These are phyloP conservation scores for Theristus sp. DNA, from an alignment of 2,888 invertebrate genomes.

Conservation along the genomic window DNA sequence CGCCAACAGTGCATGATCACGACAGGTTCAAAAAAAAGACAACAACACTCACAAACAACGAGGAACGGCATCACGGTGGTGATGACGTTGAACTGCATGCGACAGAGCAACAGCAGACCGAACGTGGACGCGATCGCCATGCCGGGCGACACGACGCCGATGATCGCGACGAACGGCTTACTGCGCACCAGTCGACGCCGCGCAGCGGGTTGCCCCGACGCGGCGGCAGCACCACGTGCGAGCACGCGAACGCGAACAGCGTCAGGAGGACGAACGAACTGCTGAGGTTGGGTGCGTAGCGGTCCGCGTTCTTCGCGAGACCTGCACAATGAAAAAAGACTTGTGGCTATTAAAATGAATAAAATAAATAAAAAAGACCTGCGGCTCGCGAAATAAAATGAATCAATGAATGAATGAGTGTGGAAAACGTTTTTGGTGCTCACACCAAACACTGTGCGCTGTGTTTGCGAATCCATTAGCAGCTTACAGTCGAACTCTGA, in stretches of 20 bases:
- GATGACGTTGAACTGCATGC: constrained; percentile 77
- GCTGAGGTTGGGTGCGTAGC: constrained; percentile 35
- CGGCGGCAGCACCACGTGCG: constrained; percentile 13
- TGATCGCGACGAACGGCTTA: constrained; percentile 68
- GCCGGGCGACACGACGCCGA: constrained; percentile 38
- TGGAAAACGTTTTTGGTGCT: constrained; percentile 39
- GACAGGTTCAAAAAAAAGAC: not conserved
- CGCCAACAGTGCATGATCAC: no score
- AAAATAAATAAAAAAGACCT: no score
- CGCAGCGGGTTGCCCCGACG: not conserved
- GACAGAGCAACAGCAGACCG: constrained; percentile 68
- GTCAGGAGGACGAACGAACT: constrained; percentile 73
- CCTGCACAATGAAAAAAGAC: no score
- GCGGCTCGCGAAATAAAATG: constrained; percentile 44
- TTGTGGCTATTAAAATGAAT: no score
- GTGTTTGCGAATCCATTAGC: no score
- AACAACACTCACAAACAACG: constrained; percentile 16
- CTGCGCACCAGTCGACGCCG: constrained; percentile 58
- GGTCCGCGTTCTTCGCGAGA: constrained; percentile 70
- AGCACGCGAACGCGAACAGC: constrained; percentile 46
- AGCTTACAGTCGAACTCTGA: no score
- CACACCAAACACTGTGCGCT: not conserved
- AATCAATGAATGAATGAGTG: constrained; percentile 49
- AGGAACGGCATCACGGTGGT: constrained; percentile 75
- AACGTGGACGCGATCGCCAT: constrained; percentile 77